A percentile compares a stretch with the other conserved stretches of the same genome.
Evolutionary conservation across 2,113 vertebrate species (phyloP).

Genomic region (Ranitomeya imitator): DNA sequence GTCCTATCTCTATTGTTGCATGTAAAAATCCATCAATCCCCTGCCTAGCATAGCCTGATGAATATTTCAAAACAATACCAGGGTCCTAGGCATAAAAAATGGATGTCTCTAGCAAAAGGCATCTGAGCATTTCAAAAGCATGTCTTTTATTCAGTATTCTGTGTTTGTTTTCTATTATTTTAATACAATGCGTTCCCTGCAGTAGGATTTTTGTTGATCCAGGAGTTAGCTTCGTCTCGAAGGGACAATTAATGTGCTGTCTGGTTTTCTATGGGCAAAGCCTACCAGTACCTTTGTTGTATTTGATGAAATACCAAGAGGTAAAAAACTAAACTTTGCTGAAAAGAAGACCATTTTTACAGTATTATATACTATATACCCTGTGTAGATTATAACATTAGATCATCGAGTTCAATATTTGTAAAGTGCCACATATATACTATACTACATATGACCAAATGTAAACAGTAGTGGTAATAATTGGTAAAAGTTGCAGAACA

Average conservation of each 20-base stretch:
- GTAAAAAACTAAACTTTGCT: background rate
- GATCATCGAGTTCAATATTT: background rate
- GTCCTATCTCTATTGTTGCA: slow-evolving; percentile 42
- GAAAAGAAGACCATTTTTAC: background rate
- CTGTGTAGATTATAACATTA: background rate
- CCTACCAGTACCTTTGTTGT: background rate
- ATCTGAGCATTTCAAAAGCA: slow-evolving; percentile 40
- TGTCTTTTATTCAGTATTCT: slow-evolving; percentile 22
- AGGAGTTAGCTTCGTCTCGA: slow-evolving; percentile 27
- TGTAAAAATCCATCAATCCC: slow-evolving; percentile 49
- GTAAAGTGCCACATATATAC: background rate
- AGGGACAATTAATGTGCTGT: slow-evolving; percentile 38
- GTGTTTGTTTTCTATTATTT: slow-evolving; percentile 49
- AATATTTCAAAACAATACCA: slow-evolving; percentile 51
- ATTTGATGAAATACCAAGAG: slow-evolving; percentile 11
- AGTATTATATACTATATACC: background rate
- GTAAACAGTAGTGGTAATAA: no score
- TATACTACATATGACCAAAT: no score
- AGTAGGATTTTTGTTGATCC: slow-evolving; percentile 58
- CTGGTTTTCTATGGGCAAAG: slow-evolving; percentile 7
- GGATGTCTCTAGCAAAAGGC: slow-evolving; percentile 42
- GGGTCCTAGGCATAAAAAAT: slow-evolving; percentile 43
- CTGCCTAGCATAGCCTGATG: slow-evolving; percentile 33
- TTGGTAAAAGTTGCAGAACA: no score
- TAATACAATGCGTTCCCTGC: slow-evolving; percentile 57